These are phyloP conservation scores for Pipa parva DNA, from an alignment of 2,113 vertebrate species.

Conservation along the genomic window DNA sequence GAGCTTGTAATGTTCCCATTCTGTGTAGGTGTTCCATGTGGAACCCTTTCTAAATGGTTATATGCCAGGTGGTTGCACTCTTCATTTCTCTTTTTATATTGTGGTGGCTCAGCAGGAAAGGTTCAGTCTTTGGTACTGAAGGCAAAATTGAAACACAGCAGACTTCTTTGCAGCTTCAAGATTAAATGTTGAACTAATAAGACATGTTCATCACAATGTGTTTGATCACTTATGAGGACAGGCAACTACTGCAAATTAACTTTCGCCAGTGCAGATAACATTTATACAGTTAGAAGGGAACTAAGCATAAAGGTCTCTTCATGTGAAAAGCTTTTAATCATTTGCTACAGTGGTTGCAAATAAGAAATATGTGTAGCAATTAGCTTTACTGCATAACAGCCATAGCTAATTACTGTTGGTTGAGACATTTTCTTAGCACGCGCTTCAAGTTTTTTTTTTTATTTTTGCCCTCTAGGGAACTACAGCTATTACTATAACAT, in stretches of 20 bases:
- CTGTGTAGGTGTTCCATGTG: no score
- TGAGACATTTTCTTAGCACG: constrained; percentile 13
- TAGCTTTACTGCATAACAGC: constrained; percentile 40
- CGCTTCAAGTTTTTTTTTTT: background rate
- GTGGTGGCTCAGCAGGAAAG: background rate
- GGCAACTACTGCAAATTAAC: constrained; percentile 17
- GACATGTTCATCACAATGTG: constrained; percentile 6
- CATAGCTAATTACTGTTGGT: constrained; percentile 35
- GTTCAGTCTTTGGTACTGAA: no score
- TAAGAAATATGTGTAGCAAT: constrained; percentile 37
- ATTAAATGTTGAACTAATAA: no score
- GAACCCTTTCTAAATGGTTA: no score
- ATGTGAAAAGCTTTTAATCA: constrained; percentile 40
- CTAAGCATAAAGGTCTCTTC: constrained; percentile 32
- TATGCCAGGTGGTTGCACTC: no score
- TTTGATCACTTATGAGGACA: constrained; percentile 8
- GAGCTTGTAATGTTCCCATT: background rate
- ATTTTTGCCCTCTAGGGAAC: constrained; percentile 7
- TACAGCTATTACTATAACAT: background rate
- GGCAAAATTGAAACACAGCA: no score
- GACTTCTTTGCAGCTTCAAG: no score
- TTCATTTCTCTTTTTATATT: background rate
- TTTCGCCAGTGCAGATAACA: constrained; percentile 21
- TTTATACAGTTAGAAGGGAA: constrained; percentile 21
- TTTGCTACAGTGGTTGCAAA: constrained; percentile 34